Evolutionary conservation across 2,888 invertebrate species (phyloP), one percentile per base, ranked within the genome.

Genomic region (Eristalinus aeneus): DNA sequence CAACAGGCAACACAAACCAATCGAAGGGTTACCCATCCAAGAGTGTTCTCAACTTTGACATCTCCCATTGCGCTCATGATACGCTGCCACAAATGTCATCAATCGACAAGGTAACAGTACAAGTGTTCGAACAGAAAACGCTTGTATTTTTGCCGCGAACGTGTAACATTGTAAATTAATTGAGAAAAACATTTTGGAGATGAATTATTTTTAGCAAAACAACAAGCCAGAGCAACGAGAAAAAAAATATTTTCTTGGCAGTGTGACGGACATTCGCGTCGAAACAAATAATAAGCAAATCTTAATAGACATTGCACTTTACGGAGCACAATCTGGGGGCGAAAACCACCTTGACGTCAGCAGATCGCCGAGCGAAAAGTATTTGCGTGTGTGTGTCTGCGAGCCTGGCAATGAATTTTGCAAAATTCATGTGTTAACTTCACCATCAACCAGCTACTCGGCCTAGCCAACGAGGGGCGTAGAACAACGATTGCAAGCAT

Each of bases 251-350:
- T 27, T 56, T 56, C 20, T 56, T 68, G 68, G 54, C 68, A 68
- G 20, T 34, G 54, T 68, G 54, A 22, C 16, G 23, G 11, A 23
- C 20, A 16, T 53, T 69, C 23, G 27, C n/a, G 32, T 20, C 11
- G 34, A 56, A 58, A 1, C 11, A 22, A 68, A 36, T 1, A 56
- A 58, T 23, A 34, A 31, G 36, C 22, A 69, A 60, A 16, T 32
- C 34, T 71, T 58, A 34, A 69, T 69, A 69, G 69, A 39, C 69
- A 58, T 16, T 69, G 69, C 69, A 69, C 69, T 69, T 69, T 36
- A 69, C 58, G 58, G 69, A 36, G 58, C 36, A n/a, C 56, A 22
- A 16, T 16, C 46, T n/a, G 46, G 46, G 31, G 54, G 12, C 34
- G 56, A 56, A 54, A 10, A 27, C 11, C 69, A 58, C 69, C 58